Evolutionary conservation across 2,888 invertebrate species (phyloP).

Genomic region (Acanthosepion lycidas): DNA sequence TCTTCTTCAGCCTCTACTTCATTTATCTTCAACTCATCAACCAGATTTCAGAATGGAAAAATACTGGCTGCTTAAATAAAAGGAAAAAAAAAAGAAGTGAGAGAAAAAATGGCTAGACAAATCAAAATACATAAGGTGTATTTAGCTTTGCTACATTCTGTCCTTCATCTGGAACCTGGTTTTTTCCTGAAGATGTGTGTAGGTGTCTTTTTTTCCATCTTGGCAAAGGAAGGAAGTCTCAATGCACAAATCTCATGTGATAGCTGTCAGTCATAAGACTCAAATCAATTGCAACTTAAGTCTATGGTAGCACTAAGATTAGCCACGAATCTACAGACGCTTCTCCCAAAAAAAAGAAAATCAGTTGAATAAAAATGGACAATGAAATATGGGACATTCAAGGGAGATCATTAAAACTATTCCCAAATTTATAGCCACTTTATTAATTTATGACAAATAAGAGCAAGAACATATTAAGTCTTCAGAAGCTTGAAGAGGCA

Average conservation of each 20-base stretch:
- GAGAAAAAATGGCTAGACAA: not conserved
- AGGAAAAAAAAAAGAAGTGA: not conserved
- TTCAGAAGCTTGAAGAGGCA: too few species aligned
- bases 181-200: not conserved
- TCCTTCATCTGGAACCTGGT: not conserved
- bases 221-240: not conserved
- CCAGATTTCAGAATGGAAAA: not conserved
- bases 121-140: not conserved
- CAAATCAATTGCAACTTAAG: not conserved
- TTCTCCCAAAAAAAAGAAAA: not conserved
- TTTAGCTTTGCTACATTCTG: not conserved
- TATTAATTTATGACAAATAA: too few species aligned
- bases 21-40: too few species aligned
- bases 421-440: too few species aligned
- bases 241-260: constrained; percentile 8
- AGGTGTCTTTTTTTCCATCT: not conserved
- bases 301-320: not conserved
- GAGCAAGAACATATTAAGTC: too few species aligned
- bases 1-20: not conserved
- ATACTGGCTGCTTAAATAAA: not conserved
- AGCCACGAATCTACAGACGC: not conserved
- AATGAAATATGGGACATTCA: too few species aligned
- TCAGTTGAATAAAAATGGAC: too few species aligned
- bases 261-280: not conserved
- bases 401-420: too few species aligned